phyloP scores from a whole-genome alignment of 2,113 vertebrate genomes.

The Callopanchax toddi region DNA sequence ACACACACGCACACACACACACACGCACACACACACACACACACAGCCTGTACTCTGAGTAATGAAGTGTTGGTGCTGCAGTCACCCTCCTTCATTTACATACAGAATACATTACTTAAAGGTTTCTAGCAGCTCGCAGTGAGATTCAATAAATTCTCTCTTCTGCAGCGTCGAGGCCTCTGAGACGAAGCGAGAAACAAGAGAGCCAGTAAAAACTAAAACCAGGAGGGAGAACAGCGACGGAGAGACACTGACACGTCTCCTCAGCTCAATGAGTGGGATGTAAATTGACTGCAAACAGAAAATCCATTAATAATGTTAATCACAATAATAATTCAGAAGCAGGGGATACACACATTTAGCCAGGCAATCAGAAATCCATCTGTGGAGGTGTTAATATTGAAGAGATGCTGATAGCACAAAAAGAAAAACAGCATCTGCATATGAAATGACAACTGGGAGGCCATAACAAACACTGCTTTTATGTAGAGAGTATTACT shows the following conservation, averaged over 20 bases:
- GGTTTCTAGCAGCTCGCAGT: constrained; percentile 46
- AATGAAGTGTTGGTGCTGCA: constrained; percentile 60
- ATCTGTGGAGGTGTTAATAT: constrained; percentile 80
- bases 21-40: constrained; percentile 6
- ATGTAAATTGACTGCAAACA: constrained; percentile 71
- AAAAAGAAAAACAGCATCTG: constrained; percentile 58
- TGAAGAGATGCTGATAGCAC: constrained; percentile 78
- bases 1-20: not conserved
- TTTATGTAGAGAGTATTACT: constrained; percentile 78
- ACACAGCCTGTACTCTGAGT: constrained; percentile 30
- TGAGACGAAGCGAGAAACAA: constrained; percentile 16
- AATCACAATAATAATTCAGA: constrained; percentile 73
- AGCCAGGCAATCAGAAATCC: constrained; percentile 78
- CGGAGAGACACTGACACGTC: constrained; percentile 27
- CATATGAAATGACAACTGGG: constrained; percentile 75
- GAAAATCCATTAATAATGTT: constrained; percentile 76
- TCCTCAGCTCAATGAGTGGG: constrained; percentile 39
- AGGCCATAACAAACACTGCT: constrained; percentile 73
- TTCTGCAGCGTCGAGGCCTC: constrained; percentile 19
- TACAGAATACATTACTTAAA: constrained; percentile 67
- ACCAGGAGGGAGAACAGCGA: constrained; percentile 33
- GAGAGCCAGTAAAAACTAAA: constrained; percentile 13
- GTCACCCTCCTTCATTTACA: constrained; percentile 59
- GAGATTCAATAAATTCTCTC: constrained; percentile 56
- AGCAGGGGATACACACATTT: constrained; percentile 76